Conservation (phyloP, 2,113 vertebrate genomes). For the Trogon surrucura region DNA sequence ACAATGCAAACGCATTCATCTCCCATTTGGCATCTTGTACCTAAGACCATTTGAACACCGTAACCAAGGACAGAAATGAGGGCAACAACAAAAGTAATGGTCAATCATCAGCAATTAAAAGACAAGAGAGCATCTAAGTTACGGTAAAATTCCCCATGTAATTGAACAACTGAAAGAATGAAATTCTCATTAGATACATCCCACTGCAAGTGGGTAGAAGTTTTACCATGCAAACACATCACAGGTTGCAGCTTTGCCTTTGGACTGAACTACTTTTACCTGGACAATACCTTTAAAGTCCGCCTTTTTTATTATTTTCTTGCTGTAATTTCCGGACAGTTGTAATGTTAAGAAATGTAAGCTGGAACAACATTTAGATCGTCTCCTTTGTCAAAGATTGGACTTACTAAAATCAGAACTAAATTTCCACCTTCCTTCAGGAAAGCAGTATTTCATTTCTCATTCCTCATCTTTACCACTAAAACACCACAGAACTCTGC, state of each 20-base stretch:
- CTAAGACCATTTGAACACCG: background rate
- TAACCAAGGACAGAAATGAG: constrained; percentile 13
- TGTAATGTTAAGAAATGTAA: background rate
- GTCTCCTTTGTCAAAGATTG: background rate
- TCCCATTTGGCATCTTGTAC: background rate
- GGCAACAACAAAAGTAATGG: background rate
- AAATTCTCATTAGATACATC: background rate
- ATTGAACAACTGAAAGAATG: background rate
- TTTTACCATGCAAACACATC: background rate
- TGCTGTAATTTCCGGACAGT: background rate
- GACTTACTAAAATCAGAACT: background rate
- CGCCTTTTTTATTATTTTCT: background rate
- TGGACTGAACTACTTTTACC: background rate
- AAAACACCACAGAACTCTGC: background rate
- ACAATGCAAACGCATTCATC: background rate
- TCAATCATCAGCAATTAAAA: constrained; percentile 57
- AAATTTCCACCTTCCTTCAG: background rate
- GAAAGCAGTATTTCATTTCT: background rate
- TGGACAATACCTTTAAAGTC: background rate
- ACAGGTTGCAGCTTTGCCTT: background rate
- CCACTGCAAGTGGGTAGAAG: background rate
- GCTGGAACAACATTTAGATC: background rate
- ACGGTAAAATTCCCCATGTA: background rate
- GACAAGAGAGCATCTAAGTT: background rate
- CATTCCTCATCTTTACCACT: background rate